Evolutionary conservation across 1,140 invertebrate genomes (phyloP), one percentile per base, ranked within the genome.

Genomic region (Sitophilus oryzae): DNA sequence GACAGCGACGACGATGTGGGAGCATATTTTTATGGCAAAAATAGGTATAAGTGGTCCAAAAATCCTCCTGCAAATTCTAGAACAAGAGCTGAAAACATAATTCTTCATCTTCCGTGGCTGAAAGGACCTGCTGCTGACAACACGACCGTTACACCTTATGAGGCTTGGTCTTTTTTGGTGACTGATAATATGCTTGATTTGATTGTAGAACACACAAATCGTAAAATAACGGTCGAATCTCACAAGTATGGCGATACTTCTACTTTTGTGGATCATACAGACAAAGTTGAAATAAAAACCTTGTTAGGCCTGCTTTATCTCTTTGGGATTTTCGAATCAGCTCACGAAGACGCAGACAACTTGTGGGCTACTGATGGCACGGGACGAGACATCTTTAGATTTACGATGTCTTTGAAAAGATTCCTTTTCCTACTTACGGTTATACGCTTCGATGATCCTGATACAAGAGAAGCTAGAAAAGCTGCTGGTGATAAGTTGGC

Each of bases 361-460:
- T 22, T 57, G 9, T 57, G 48, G 42, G 55, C 42, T 22, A 46
- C 22, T 0, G 35, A 57, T 42, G 55, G 55, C n/a, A 57, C 25
- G 23, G 55, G 48, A 22, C 14, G 55, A 35, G 4, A 45, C 4
- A 45, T 57, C 15, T 56, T 59, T 55, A 30, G 57, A 9, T 41
- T 35, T 8, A 59, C 46, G 1, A 59, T 59, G 52, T 37, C 52
- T 22, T 19, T 56, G 16, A 34, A 34, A 16, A 14, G 57, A 15
- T 59, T 54, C 2, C 35, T 30, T 6, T 55, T 55, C 49, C 25
- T 59, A 11, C 34, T 59, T 16, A n/a, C 14, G 21, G 36, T 15
- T 19, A 22, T 59, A 16, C 42, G 52, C 19, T 56, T 59, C 36
- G 57, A 59, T 25, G 25, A 56, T 45, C 21, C 34, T 10, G 42